Conservation (phyloP, 1,140 invertebrate species). For the Zaprionus vittiger region DNA sequence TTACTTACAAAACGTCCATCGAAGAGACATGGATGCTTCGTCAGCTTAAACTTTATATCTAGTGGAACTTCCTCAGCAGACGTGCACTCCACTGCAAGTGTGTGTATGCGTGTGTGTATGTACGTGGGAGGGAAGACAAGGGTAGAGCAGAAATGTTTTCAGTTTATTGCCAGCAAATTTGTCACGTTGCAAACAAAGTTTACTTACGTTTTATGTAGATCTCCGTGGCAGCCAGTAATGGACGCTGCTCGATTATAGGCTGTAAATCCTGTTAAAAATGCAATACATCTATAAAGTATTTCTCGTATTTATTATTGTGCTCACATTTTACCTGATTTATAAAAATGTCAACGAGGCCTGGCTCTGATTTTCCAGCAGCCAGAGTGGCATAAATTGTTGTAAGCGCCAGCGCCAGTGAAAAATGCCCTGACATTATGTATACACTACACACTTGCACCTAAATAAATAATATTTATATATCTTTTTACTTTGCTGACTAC, state of each 20-base stretch:
- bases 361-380: slow-evolving; percentile 61
- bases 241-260: slow-evolving; percentile 62
- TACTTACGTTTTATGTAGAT: slow-evolving; percentile 76
- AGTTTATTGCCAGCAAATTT: slow-evolving; percentile 37
- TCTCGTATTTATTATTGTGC: slow-evolving; percentile 30
- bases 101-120: slow-evolving; percentile 16
- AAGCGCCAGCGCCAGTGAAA: slow-evolving; percentile 51
- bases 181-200: slow-evolving; percentile 31
- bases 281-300: background rate
- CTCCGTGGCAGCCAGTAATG: slow-evolving; percentile 63
- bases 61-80: slow-evolving; percentile 47
- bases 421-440: slow-evolving; percentile 38
- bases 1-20: slow-evolving; percentile 53
- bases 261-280: slow-evolving; percentile 39
- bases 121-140: background rate
- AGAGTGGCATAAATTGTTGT: slow-evolving; percentile 11
- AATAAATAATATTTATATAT: slow-evolving; percentile 45
- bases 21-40: slow-evolving; percentile 64
- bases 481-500: slow-evolving; percentile 39
- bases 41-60: slow-evolving; percentile 60
- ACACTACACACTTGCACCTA: slow-evolving; percentile 21
- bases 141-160: slow-evolving; percentile 20
- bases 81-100: slow-evolving; percentile 54
- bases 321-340: slow-evolving; percentile 57
- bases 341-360: slow-evolving; percentile 65